These are phyloP conservation scores for Mola mola DNA, from an alignment of 2,113 vertebrate genomes.

Conservation along the genomic window DNA sequence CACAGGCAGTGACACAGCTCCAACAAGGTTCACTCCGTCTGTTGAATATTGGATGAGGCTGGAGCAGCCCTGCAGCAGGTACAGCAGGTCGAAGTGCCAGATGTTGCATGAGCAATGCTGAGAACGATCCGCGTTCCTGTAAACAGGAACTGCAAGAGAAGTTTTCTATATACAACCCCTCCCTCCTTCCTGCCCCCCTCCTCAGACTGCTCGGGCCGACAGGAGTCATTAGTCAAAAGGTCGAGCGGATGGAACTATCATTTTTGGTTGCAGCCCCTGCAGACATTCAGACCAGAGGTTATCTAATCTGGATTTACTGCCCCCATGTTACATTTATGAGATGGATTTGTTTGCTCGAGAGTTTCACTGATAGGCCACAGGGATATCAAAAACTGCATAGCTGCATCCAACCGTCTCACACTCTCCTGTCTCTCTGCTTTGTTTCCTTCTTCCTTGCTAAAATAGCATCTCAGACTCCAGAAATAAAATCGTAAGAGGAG, in stretches of 20 bases:
- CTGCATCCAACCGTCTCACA: conserved; percentile 30
- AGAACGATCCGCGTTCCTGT: conserved; percentile 44
- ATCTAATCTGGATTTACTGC: conserved; percentile 57
- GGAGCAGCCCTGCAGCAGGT: conserved; percentile 39
- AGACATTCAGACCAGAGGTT: conserved; percentile 33
- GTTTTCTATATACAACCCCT: conserved; percentile 16
- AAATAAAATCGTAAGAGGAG: conserved; percentile 56
- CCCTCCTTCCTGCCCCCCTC: background rate
- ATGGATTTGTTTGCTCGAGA: conserved; percentile 54
- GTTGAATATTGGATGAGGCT: conserved; percentile 58
- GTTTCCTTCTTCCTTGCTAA: conserved; percentile 12
- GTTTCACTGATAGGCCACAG: conserved; percentile 49
- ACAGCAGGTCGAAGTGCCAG: conserved; percentile 45
- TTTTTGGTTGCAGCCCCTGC: conserved; percentile 40
- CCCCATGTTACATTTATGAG: conserved; percentile 62
- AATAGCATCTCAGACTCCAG: conserved; percentile 43
- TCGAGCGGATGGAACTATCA: conserved; percentile 47
- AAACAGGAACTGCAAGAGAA: conserved; percentile 38
- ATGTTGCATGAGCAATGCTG: conserved; percentile 33
- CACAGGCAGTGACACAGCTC: conserved; percentile 8
- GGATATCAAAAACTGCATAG: conserved; percentile 59
- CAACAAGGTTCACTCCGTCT: conserved; percentile 14
- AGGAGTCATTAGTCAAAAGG: conserved; percentile 48
- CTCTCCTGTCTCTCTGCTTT: background rate
- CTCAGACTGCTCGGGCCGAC: background rate